Conservation (phyloP, 2,797 vertebrate genomes). For the Hoplostethus atlanticus region DNA sequence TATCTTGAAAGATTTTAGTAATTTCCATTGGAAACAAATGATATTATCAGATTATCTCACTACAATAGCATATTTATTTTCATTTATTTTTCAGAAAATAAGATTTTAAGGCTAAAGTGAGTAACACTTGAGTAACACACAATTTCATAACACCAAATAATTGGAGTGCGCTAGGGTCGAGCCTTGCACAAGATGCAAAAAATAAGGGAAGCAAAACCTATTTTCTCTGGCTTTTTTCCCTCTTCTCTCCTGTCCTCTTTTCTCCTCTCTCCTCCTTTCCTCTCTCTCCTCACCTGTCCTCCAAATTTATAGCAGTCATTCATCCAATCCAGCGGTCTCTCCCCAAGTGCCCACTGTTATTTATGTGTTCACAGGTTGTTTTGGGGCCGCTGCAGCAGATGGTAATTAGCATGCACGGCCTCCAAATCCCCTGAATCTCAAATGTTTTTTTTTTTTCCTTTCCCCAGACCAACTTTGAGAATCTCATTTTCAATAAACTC, state of each 20-base stretch:
- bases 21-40: no score
- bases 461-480: conserved; percentile 22
- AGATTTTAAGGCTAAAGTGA: no score
- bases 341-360: conserved; percentile 35
- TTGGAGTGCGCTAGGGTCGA: no score
- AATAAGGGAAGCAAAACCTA: no score
- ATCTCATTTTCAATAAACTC: conserved; percentile 2
- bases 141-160: no score
- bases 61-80: no score
- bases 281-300: neutral
- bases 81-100: no score
- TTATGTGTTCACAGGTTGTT: conserved; percentile 54
- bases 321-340: conserved; percentile 5
- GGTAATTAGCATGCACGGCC: conserved; percentile 52
- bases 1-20: no score
- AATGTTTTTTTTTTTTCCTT: conserved; percentile 1
- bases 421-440: conserved; percentile 47
- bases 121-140: no score
- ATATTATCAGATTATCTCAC: no score
- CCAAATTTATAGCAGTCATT: conserved; percentile 16
- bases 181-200: no score
- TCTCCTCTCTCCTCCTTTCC: neutral
- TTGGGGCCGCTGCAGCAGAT: conserved; percentile 46
- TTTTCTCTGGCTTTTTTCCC: no score
- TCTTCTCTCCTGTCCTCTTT: neutral